phyloP scores from a whole-genome alignment of 2,888 invertebrate species.

The Microplitis manilae region DNA sequence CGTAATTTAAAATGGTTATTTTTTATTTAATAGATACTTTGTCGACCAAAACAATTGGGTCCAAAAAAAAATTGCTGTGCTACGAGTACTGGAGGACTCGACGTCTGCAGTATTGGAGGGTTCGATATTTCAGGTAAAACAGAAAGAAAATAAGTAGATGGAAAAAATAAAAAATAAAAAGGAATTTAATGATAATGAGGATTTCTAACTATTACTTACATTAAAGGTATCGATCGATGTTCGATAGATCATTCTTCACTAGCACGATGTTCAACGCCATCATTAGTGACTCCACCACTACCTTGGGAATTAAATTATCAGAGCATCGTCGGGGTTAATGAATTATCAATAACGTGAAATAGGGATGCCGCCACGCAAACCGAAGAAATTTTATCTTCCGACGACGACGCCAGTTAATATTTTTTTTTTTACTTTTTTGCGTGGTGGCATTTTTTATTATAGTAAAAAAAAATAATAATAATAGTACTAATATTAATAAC shows the following conservation, averaged over 20 bases:
- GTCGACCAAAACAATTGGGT: slow-evolving; percentile 64
- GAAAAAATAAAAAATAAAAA: slow-evolving; percentile 21
- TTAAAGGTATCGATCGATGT: slow-evolving; percentile 65
- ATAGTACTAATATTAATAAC: too few species aligned
- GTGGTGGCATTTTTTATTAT: slow-evolving; percentile 60
- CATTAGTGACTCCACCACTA: slow-evolving; percentile 64
- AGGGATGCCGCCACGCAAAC: slow-evolving; percentile 70
- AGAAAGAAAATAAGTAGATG: neutral
- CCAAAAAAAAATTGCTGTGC: slow-evolving; percentile 68
- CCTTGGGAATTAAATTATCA: slow-evolving; percentile 66
- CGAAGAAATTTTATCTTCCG: slow-evolving; percentile 57
- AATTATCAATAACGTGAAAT: slow-evolving; percentile 65
- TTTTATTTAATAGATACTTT: slow-evolving; percentile 61
- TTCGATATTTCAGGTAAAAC: slow-evolving; percentile 67
- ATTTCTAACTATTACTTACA: neutral
- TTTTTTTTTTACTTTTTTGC: slow-evolving; percentile 48
- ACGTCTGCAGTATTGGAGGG: slow-evolving; percentile 68
- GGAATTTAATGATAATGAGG: neutral
- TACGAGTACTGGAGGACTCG: slow-evolving; percentile 67
- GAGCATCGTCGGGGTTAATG: slow-evolving; percentile 52
- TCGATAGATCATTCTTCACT: slow-evolving; percentile 68
- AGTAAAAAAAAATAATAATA: too few species aligned
- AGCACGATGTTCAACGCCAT: slow-evolving; percentile 66
- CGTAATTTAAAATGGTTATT: neutral
- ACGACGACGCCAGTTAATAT: slow-evolving; percentile 67